Conservation (phyloP, 2,797 vertebrate genomes). For the Hydrophis major region DNA sequence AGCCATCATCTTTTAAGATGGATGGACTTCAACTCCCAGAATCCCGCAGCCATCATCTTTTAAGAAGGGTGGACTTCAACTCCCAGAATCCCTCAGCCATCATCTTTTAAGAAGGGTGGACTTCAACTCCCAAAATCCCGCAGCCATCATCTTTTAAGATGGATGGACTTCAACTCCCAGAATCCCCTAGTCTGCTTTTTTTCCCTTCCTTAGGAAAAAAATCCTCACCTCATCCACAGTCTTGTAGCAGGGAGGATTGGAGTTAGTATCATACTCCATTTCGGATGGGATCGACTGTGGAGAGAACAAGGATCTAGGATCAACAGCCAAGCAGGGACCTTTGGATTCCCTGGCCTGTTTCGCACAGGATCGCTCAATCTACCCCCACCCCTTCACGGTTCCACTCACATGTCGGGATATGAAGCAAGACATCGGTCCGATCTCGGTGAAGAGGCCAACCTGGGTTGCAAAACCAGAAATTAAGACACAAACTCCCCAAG, state of each 20-base stretch:
- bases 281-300: slow-evolving; percentile 91
- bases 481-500: background rate
- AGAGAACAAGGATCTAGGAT: background rate
- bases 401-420: slow-evolving; percentile 91
- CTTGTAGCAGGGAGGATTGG: slow-evolving; percentile 94
- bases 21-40: too few relatives aligned
- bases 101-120: too few relatives aligned
- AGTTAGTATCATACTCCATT: slow-evolving; percentile 96
- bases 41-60: background rate
- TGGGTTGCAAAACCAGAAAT: slow-evolving; percentile 40
- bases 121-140: too few relatives aligned
- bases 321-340: background rate
- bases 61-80: too few relatives aligned
- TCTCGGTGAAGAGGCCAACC: slow-evolving; percentile 95
- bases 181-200: background rate
- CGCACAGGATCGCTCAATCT: background rate
- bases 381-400: too few relatives aligned
- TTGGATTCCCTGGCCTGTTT: background rate
- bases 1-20: too few relatives aligned
- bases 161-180: background rate
- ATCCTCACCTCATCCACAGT: slow-evolving; percentile 86
- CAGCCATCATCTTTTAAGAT: background rate
- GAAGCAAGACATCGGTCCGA: slow-evolving; percentile 96
- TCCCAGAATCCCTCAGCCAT: too few relatives aligned
- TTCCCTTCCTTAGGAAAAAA: too few relatives aligned